These are phyloP conservation scores for Drosophila equinoxialis DNA, from an alignment of 1,140 invertebrate species.

Conservation along the genomic window DNA sequence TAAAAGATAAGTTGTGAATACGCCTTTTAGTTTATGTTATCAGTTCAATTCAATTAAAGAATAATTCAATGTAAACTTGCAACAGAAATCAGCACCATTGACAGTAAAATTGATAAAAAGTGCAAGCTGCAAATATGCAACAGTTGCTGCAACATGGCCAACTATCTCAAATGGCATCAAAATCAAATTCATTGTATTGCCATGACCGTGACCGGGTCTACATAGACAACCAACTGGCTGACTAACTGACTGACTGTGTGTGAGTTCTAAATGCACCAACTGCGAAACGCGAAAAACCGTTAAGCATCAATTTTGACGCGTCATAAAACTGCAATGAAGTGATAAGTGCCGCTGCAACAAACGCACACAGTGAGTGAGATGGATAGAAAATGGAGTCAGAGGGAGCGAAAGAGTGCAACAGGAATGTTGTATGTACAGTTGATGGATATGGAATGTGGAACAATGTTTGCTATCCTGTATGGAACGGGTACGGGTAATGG, in stretches of 20 bases:
- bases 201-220: conserved; percentile 52
- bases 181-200: conserved; percentile 72
- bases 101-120: conserved; percentile 21
- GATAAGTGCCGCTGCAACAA: conserved; percentile 69
- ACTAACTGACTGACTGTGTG: too few relatives aligned
- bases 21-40: too few relatives aligned
- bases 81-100: not conserved
- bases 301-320: conserved; percentile 82
- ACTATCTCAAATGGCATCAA: conserved; percentile 40
- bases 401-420: conserved; percentile 43
- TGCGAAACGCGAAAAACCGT: conserved; percentile 72
- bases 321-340: conserved; percentile 82
- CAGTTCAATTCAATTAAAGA: conserved; percentile 16
- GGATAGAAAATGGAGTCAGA: not conserved
- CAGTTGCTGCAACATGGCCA: conserved; percentile 45
- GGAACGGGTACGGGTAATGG: too few relatives aligned
- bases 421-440: conserved; percentile 58
- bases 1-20: too few relatives aligned
- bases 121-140: conserved; percentile 53
- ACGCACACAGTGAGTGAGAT: conserved; percentile 11
- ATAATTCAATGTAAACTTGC: conserved; percentile 12
- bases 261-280: conserved; percentile 71
- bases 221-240: conserved; percentile 18
- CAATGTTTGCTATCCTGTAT: conserved; percentile 12
- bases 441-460: conserved; percentile 63